A percentile compares a stretch with the other conserved stretches of the same genome.
Evolutionary conservation across 2,888 invertebrate genomes (phyloP).

Genomic region (Eristalis tenax): DNA sequence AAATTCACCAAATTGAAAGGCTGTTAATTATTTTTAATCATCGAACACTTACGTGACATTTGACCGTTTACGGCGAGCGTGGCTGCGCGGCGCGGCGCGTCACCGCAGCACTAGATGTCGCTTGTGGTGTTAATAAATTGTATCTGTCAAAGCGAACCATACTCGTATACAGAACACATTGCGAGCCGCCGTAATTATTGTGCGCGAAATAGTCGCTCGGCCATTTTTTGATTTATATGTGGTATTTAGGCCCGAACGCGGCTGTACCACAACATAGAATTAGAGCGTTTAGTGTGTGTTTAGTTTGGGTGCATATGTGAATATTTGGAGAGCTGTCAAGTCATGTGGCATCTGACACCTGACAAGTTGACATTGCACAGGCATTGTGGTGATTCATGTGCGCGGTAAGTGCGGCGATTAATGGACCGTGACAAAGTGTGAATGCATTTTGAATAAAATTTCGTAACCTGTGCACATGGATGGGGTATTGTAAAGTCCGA

Average conservation of each 20-base stretch:
- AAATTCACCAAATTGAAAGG: constrained; percentile 57
- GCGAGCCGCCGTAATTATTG: constrained; percentile 8
- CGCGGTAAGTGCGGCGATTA: constrained; percentile 47
- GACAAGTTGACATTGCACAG: constrained; percentile 58
- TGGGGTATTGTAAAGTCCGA: background rate
- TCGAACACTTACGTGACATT: constrained; percentile 67
- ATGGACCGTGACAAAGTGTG: constrained; percentile 55
- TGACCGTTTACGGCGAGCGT: constrained; percentile 35
- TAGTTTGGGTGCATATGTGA: constrained; percentile 11
- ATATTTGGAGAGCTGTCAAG: constrained; percentile 43
- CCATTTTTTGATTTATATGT: constrained; percentile 64
- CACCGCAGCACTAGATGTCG: constrained; percentile 56
- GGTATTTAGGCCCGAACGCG: constrained; percentile 44
- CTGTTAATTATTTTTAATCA: constrained; percentile 69
- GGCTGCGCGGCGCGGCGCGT: background rate
- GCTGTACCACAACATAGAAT: constrained; percentile 12
- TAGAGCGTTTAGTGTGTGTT: constrained; percentile 42
- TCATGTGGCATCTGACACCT: constrained; percentile 49
- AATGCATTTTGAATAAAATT: constrained; percentile 25
- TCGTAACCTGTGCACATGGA: background rate
- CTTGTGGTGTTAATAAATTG: constrained; percentile 68
- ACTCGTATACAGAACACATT: constrained; percentile 3
- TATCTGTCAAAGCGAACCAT: constrained; percentile 54
- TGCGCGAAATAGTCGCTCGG: constrained; percentile 32
- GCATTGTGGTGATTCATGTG: constrained; percentile 46